Base-by-base conservation (phyloP, 2,797 vertebrate species). In the Peromyscus aztecus region DNA sequence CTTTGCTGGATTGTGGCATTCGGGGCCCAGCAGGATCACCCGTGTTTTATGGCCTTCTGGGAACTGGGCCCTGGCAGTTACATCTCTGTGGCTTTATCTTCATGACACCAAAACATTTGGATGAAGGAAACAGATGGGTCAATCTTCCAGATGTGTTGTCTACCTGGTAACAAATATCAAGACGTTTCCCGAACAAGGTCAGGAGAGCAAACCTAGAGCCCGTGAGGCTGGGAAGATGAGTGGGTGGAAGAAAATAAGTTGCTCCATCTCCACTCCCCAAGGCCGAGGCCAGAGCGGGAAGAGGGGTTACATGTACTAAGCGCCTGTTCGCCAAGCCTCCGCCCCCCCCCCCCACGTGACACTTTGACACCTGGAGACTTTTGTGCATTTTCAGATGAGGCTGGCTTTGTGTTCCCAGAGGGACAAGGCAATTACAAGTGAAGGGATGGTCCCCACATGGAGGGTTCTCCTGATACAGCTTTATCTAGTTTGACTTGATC, bases 11-110 rank as follows among this genome's bases (percentile, higher is more conserved):
- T 92, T 86, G 96, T 10, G 13, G 93, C 0, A 4, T 55, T 69
- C 1, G 0, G 46, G 92, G 77, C 96, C 52, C 40, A 46, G 77
- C 96, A 49, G 91, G 67, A 91, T n/a, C 5, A 10, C 46, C 84
- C 0, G 2, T 97, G 93, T 90, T 96, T 98, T 96, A 97, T 95
- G 92, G 97, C 93, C 96, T 92, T 96, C 96, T 93, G 97, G 96
- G 97, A 97, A 90, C 89, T 0, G 23, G 91, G 87, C 95, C 95
- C 97, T 97, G 95, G 91, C 95, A 91, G 88, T 85, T 90, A 82
- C 29, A 34, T 76, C 92, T 93, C 89, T 71, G 93, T 87, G 97
- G 89, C 89, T 97, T 97, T 94, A 96, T 98, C 96, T 96, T 98
- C 96, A 46, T 97, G 97, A 98, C 96, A 97, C 87, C 92, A 52